Conservation (phyloP, 2,888 invertebrate genomes). For the Drosophila birchii region DNA sequence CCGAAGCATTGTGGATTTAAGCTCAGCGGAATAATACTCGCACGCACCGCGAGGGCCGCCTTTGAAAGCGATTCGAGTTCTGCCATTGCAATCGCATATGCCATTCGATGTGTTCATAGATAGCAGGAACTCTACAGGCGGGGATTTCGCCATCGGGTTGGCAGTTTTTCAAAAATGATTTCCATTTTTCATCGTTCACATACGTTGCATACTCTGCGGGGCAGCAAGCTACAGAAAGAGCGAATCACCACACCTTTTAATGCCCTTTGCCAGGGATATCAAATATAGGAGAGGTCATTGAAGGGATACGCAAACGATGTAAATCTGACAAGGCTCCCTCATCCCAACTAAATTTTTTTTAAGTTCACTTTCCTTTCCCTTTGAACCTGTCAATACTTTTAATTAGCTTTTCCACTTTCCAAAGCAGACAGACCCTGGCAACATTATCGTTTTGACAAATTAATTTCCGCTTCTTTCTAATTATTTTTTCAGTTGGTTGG, state of each 20-base stretch:
- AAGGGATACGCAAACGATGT: not conserved
- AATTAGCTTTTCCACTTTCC: slow-evolving; percentile 23
- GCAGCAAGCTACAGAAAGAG: not conserved
- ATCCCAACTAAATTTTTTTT: not conserved
- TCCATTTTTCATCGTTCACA: slow-evolving; percentile 15
- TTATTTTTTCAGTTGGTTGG: slow-evolving; percentile 33
- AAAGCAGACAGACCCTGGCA: slow-evolving; percentile 26
- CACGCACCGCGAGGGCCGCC: slow-evolving; percentile 1
- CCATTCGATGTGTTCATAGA: slow-evolving; percentile 12
- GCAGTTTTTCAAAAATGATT: slow-evolving; percentile 36
- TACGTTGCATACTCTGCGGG: slow-evolving; percentile 26
- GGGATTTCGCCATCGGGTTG: slow-evolving; percentile 6
- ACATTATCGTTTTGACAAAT: slow-evolving; percentile 65
- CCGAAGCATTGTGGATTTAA: slow-evolving; percentile 24
- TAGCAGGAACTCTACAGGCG: slow-evolving; percentile 19
- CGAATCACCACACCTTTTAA: not conserved
- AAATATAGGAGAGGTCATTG: not conserved
- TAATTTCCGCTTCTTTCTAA: slow-evolving; percentile 62
- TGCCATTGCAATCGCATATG: slow-evolving; percentile 24
- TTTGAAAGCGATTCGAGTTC: slow-evolving; percentile 13
- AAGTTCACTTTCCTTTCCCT: slow-evolving; percentile 4
- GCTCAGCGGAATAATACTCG: slow-evolving; percentile 27
- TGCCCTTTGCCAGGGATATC: not conserved
- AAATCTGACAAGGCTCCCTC: not conserved
- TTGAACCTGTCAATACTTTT: slow-evolving; percentile 29